phyloP scores from a whole-genome alignment of 1,140 invertebrate species.

The Rhyacophila brunnea region DNA sequence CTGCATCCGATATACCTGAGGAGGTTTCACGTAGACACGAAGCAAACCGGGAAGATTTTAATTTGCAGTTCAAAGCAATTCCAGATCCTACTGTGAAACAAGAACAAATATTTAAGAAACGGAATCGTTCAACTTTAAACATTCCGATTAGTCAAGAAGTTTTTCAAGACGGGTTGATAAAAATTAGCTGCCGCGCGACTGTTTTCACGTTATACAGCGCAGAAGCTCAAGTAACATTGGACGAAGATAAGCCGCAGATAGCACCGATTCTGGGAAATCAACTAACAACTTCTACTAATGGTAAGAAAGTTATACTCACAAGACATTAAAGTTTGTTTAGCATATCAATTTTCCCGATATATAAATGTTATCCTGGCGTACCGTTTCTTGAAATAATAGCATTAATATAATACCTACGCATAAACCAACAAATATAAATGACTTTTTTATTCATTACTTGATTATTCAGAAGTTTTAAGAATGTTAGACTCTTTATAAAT shows the following conservation, averaged over 20 bases:
- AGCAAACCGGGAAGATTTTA: neutral
- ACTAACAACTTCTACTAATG: neutral
- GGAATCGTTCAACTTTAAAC: slow-evolving; percentile 5
- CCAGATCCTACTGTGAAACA: neutral
- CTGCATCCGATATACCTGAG: neutral
- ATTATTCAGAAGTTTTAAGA: too few species aligned
- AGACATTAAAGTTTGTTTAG: too few species aligned
- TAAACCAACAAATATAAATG: too few species aligned
- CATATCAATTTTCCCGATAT: too few species aligned
- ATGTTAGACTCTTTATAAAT: too few species aligned
- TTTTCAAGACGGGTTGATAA: slow-evolving; percentile 10
- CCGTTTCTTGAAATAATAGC: too few species aligned
- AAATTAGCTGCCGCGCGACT: slow-evolving; percentile 10
- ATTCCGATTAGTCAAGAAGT: slow-evolving; percentile 14
- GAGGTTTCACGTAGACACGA: neutral
- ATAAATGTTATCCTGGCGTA: neutral
- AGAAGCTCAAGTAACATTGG: slow-evolving; percentile 8
- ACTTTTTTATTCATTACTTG: too few species aligned
- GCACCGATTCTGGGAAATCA: slow-evolving; percentile 19
- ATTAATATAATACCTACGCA: too few species aligned
- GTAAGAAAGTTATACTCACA: slow-evolving; percentile 2
- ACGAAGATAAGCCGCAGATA: slow-evolving; percentile 24
- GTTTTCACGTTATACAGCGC: slow-evolving; percentile 20
- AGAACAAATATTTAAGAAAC: slow-evolving; percentile 10
- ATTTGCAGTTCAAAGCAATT: neutral